phyloP scores from a whole-genome alignment of 1,140 invertebrate species.

The Trachymyrmex cornetzi region DNA sequence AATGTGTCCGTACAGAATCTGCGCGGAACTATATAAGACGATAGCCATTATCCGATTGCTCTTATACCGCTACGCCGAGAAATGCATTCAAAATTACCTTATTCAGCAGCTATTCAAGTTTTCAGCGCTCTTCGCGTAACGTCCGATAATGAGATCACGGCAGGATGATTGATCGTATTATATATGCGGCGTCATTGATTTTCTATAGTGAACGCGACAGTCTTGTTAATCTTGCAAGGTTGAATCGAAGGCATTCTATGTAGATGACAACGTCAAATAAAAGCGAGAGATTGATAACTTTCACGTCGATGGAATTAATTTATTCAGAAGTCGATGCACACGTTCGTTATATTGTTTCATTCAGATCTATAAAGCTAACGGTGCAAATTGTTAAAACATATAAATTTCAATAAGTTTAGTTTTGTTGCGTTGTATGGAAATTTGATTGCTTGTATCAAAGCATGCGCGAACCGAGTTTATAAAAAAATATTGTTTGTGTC shows the following conservation, averaged over 20 bases:
- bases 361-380: background rate
- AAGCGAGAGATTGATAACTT: slow-evolving; percentile 38
- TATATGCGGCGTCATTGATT: slow-evolving; percentile 42
- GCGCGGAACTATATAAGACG: slow-evolving; percentile 14
- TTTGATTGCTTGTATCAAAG: slow-evolving; percentile 15
- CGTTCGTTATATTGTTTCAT: slow-evolving; percentile 2
- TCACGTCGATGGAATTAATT: slow-evolving; percentile 15
- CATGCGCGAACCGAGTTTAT: background rate
- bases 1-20: slow-evolving; percentile 40
- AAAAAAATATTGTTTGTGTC: slow-evolving; percentile 8
- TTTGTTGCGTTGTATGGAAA: background rate
- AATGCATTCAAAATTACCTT: slow-evolving; percentile 48
- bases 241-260: background rate
- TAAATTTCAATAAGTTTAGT: slow-evolving; percentile 13
- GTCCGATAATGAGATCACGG: slow-evolving; percentile 38
- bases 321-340: background rate
- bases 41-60: slow-evolving; percentile 45
- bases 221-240: slow-evolving; percentile 42
- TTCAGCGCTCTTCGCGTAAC: slow-evolving; percentile 32
- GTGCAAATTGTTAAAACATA: slow-evolving; percentile 24
- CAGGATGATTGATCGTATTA: slow-evolving; percentile 43
- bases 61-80: background rate
- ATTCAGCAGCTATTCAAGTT: slow-evolving; percentile 36
- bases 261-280: slow-evolving; percentile 8
- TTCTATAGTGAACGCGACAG: slow-evolving; percentile 8